Conservation (phyloP, 2,797 vertebrate species). For the Acipenser oxyrinchus region DNA sequence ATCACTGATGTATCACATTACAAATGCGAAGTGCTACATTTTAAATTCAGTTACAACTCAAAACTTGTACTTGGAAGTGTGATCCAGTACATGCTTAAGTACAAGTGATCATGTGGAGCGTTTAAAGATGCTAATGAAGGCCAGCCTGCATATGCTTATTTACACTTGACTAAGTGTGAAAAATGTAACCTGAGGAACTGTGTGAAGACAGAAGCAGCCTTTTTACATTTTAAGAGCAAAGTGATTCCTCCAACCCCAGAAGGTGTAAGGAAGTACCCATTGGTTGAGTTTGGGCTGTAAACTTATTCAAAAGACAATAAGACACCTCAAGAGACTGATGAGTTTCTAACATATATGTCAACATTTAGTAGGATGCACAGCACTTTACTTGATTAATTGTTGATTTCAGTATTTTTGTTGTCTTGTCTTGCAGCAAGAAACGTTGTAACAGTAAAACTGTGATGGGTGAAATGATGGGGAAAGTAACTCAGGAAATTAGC, state of each 20-base stretch:
- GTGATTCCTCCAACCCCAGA: background rate
- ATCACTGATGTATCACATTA: no score
- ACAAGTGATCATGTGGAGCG: no score
- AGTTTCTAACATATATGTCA: conserved; percentile 24
- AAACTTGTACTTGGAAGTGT: no score
- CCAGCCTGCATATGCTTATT: conserved; percentile 9
- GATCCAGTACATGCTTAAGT: no score
- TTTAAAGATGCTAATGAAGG: no score
- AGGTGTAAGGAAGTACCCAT: no score
- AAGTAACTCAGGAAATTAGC: conserved; percentile 88
- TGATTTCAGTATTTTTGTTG: background rate
- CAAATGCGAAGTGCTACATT: no score
- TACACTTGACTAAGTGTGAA: conserved; percentile 41
- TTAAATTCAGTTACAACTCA: no score
- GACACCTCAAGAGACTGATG: background rate
- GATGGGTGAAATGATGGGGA: conserved; percentile 78
- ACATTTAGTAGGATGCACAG: conserved; percentile 28
- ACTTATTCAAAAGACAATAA: conserved; percentile 11
- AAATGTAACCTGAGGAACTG: conserved; percentile 27
- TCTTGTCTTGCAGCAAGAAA: conserved; percentile 29
- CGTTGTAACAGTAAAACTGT: conserved; percentile 55
- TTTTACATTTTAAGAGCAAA: background rate
- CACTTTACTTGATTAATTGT: conserved; percentile 14
- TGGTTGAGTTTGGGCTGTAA: background rate
- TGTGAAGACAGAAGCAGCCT: conserved; percentile 11